These are phyloP conservation scores for Chloroceryle aenea DNA, from an alignment of 2,113 vertebrate genomes.

Conservation along the genomic window DNA sequence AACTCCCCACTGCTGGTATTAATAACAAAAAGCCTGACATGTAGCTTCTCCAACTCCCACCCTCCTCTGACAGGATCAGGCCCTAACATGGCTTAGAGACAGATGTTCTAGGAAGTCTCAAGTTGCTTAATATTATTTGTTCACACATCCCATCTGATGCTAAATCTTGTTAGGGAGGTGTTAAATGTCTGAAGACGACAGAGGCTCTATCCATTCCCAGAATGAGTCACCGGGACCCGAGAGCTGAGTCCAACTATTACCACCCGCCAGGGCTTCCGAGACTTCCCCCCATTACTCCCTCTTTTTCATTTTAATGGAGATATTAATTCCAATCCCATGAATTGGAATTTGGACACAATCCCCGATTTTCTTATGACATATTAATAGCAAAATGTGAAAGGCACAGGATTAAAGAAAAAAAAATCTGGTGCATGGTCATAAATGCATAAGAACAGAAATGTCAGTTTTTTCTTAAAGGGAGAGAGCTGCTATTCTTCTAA, in stretches of 20 bases:
- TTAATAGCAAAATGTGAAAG: constrained; percentile 57
- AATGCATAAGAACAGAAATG: neutral
- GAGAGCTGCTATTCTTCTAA: neutral
- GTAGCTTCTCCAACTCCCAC: neutral
- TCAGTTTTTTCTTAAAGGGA: neutral
- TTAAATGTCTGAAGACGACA: constrained; percentile 42
- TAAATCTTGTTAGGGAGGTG: constrained; percentile 50
- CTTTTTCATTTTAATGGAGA: constrained; percentile 45
- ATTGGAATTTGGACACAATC: constrained; percentile 49
- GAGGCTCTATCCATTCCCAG: constrained; percentile 36
- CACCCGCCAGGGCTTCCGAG: constrained; percentile 36
- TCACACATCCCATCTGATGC: constrained; percentile 53
- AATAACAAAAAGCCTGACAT: neutral
- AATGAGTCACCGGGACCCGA: neutral
- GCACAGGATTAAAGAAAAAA: neutral
- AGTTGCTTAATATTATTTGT: constrained; percentile 50
- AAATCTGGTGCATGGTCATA: neutral
- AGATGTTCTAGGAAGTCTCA: constrained; percentile 48
- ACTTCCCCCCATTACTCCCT: neutral
- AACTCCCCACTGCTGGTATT: constrained; percentile 32
- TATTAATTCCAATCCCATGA: constrained; percentile 56
- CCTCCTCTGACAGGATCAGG: constrained; percentile 6
- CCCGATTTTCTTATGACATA: constrained; percentile 20
- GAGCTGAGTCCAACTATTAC: constrained; percentile 6
- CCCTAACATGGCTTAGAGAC: constrained; percentile 5